phyloP scores from a whole-genome alignment of 2,888 invertebrate genomes.

The Homarus gammarus region DNA sequence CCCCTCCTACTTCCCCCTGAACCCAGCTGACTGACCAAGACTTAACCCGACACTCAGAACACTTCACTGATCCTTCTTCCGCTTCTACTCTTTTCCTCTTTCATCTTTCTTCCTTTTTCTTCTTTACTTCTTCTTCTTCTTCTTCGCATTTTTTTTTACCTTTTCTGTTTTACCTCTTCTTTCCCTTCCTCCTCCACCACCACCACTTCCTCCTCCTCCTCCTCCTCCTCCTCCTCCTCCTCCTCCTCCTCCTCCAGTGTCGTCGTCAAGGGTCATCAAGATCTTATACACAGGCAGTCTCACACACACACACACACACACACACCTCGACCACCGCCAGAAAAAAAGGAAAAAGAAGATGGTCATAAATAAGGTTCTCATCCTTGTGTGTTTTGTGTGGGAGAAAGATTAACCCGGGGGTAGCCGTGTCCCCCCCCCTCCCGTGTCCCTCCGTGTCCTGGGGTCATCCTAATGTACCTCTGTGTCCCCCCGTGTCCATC shows the following conservation, averaged over 20 bases:
- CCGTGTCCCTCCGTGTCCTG: constrained; percentile 20
- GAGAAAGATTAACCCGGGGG: constrained; percentile 47
- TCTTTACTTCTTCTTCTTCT: neutral
- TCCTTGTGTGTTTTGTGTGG: constrained; percentile 53
- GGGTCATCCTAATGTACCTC: no score
- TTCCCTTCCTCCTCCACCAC: neutral
- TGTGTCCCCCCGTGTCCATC: no score
- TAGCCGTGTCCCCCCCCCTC: constrained; percentile 18
- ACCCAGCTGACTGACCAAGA: neutral
- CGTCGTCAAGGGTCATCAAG: constrained; percentile 44
- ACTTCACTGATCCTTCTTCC: neutral
- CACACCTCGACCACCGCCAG: constrained; percentile 1
- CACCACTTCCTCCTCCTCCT: constrained; percentile 1
- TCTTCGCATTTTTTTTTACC: neutral
- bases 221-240: neutral
- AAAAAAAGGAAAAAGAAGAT: constrained; percentile 13
- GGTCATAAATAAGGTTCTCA: constrained; percentile 40
- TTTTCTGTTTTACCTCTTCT: neutral
- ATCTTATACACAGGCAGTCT: constrained; percentile 19
- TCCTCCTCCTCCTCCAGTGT: constrained; percentile 1
- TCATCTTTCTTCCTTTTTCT: neutral
- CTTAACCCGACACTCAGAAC: neutral
- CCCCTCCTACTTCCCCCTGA: neutral
- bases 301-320: neutral
- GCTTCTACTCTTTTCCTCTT: neutral